Conservation (phyloP, 2,113 vertebrate genomes). For the Scortum barcoo region DNA sequence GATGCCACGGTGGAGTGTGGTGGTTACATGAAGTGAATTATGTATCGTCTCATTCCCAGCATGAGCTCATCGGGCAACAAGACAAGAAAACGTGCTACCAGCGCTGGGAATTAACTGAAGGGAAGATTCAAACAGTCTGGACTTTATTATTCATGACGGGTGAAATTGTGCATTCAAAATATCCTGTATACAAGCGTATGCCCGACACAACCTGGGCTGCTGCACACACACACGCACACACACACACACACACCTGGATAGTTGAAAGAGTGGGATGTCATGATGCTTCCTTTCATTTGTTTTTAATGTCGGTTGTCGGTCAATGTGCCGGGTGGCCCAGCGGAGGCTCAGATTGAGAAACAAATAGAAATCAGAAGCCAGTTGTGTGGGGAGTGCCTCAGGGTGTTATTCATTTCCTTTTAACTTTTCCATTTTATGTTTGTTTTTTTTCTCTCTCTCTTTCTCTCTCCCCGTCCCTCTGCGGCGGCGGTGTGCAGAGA, state of each 20-base stretch:
- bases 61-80: slow-evolving; percentile 31
- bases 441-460: not conserved
- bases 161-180: slow-evolving; percentile 48
- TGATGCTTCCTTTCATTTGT: slow-evolving; percentile 54
- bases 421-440: slow-evolving; percentile 57
- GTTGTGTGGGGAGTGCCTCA: slow-evolving; percentile 60
- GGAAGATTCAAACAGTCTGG: slow-evolving; percentile 32
- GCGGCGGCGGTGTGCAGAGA: slow-evolving; percentile 23
- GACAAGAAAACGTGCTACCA: slow-evolving; percentile 39
- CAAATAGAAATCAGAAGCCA: slow-evolving; percentile 71
- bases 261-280: slow-evolving; percentile 20
- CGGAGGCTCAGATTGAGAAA: slow-evolving; percentile 63
- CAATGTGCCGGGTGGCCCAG: slow-evolving; percentile 19
- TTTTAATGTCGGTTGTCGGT: slow-evolving; percentile 55
- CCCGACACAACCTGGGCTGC: not conserved
- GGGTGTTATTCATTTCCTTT: slow-evolving; percentile 75
- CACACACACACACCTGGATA: slow-evolving; percentile 27
- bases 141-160: slow-evolving; percentile 49
- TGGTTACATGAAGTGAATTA: slow-evolving; percentile 58
- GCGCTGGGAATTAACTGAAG: slow-evolving; percentile 47
- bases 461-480: not conserved
- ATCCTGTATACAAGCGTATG: not conserved
- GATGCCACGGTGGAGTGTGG: slow-evolving; percentile 4
- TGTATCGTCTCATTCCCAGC: slow-evolving; percentile 51
- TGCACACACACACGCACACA: not conserved